Evolutionary conservation across 2,797 vertebrate genomes (phyloP).

Genomic region (Scomberomorus guttatus): DNA sequence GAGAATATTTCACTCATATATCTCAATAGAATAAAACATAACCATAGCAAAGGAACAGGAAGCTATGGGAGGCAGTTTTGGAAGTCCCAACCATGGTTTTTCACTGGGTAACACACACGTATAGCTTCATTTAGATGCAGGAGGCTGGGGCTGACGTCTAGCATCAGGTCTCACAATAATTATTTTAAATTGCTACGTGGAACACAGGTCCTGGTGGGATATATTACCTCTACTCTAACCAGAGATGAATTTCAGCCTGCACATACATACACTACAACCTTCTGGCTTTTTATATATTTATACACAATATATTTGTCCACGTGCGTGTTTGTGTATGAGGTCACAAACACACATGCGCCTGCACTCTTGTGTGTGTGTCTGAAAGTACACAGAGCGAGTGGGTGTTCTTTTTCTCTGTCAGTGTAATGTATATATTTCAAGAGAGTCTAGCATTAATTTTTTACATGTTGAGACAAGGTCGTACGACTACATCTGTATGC

Average conservation of each 20-base stretch:
- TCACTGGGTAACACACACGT: slow-evolving; percentile 38
- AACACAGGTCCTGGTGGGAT: slow-evolving; percentile 95
- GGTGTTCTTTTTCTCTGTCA: slow-evolving; percentile 43
- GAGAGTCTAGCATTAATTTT: slow-evolving; percentile 80
- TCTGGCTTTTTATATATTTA: slow-evolving; percentile 48
- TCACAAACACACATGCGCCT: not conserved
- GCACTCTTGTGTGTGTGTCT: slow-evolving; percentile 16
- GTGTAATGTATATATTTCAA: slow-evolving; percentile 66
- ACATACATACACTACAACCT: slow-evolving; percentile 83
- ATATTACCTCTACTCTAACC: slow-evolving; percentile 94
- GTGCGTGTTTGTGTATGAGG: slow-evolving; percentile 5
- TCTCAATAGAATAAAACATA: slow-evolving; percentile 35
- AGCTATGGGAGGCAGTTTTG: slow-evolving; percentile 40
- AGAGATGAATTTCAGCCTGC: slow-evolving; percentile 93
- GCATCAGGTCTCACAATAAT: slow-evolving; percentile 97
- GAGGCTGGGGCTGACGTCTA: slow-evolving; percentile 92
- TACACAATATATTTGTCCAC: slow-evolving; percentile 5
- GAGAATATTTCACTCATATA: slow-evolving; percentile 10
- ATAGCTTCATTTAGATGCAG: slow-evolving; percentile 92
- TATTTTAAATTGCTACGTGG: slow-evolving; percentile 98
- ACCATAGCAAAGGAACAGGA: slow-evolving; percentile 25
- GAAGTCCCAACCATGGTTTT: slow-evolving; percentile 45
- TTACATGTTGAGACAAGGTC: slow-evolving; percentile 74
- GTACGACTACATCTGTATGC: slow-evolving; percentile 51
- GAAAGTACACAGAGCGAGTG: slow-evolving; percentile 11